These are phyloP conservation scores for Peromyscus leucopus DNA, from an alignment of 2,113 vertebrate species.

Conservation along the genomic window DNA sequence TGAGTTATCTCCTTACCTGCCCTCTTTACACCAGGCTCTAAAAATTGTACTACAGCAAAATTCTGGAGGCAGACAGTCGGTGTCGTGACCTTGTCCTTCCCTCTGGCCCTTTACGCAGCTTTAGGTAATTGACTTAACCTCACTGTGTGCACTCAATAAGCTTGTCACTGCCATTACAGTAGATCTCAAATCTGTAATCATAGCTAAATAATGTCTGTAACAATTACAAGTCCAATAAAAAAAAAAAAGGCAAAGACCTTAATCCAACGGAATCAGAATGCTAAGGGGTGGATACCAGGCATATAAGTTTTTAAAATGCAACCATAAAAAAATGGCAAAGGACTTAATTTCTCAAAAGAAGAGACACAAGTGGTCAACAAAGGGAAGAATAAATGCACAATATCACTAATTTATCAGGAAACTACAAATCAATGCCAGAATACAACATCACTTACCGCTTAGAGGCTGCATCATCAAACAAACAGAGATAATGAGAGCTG, in stretches of 20 bases:
- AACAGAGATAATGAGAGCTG: neutral
- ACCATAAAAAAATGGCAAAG: neutral
- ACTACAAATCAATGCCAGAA: neutral
- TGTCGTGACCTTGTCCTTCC: neutral
- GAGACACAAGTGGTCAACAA: neutral
- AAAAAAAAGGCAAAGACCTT: neutral
- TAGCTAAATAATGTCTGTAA: neutral
- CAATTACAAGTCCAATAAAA: neutral
- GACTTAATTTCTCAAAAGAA: slow-evolving; percentile 22
- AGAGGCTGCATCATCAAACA: neutral
- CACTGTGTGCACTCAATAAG: neutral
- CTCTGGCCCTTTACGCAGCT: neutral
- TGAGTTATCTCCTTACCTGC: neutral
- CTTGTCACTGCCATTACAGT: neutral
- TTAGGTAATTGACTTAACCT: neutral
- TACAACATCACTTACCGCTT: neutral
- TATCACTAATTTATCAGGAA: neutral
- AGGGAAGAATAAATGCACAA: neutral
- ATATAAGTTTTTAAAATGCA: neutral
- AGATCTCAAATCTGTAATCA: neutral
- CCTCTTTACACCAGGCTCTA: neutral
- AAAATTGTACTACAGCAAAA: neutral
- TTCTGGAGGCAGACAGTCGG: neutral
- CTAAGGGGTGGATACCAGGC: neutral
- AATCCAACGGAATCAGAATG: slow-evolving; percentile 4